Evolutionary conservation across 2,113 vertebrate genomes (phyloP).

Genomic region (Heteronetta atricapilla): DNA sequence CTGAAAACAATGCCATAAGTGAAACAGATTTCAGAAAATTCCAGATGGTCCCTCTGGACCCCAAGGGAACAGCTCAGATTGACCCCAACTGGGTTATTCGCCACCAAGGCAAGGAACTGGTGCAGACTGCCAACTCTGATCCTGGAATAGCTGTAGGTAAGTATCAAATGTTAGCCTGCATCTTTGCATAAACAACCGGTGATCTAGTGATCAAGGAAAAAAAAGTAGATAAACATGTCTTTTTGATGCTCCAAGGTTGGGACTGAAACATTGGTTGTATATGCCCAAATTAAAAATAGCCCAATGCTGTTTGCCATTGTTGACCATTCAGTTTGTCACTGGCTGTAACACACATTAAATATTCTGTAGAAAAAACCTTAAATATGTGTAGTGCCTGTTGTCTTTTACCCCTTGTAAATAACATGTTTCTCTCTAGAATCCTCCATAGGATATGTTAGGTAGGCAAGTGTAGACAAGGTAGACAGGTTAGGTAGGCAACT

Average conservation of each 20-base stretch:
- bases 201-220: neutral
- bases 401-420: neutral
- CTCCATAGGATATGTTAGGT: neutral
- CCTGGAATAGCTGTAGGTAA: conserved; percentile 97
- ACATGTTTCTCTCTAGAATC: neutral
- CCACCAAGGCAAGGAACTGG: conserved; percentile 96
- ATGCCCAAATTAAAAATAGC: neutral
- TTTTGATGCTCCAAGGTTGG: neutral
- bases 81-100: conserved; percentile 98
- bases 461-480: neutral
- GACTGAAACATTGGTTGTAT: accelerated
- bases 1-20: conserved; percentile 93
- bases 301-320: neutral
- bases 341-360: neutral
- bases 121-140: conserved; percentile 97
- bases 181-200: neutral
- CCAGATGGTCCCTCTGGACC: conserved; percentile 98
- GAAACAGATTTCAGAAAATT: conserved; percentile 97
- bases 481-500: neutral
- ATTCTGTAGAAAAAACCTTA: neutral
- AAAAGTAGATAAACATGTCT: neutral
- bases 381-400: neutral
- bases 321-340: neutral
- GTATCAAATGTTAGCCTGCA: conserved; percentile 12
- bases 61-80: conserved; percentile 97